Evolutionary conservation across 1,140 invertebrate species (phyloP), one percentile per base, ranked within the genome.

Genomic region (Geopemphigus sp.): DNA sequence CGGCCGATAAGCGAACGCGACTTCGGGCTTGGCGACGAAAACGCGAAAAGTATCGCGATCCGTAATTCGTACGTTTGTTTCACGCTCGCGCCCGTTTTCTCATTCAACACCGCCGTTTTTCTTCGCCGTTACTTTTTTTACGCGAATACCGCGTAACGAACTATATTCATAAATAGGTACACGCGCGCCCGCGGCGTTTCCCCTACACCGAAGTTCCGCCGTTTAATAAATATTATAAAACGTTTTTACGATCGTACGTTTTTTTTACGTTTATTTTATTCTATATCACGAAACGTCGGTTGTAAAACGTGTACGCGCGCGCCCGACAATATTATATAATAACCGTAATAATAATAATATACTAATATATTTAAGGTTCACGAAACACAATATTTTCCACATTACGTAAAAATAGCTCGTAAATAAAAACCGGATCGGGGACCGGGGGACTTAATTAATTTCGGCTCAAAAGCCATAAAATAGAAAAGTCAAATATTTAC

Each of bases 241-340:
- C 29, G 10, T n/a, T 72, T 72, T 72, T 72, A 72, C 24, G 68
- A 72, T 26, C 66, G 17, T 50, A 68, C 10, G 29, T 29, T 72
- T 72, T 72, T 72, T 72, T 72, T 72, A 72, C 50, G 68, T 54
- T 54, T 54, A 54, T 72, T 72, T 54, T 14, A 72, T 70, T 53
- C 47, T 15, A 54, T 29, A 54, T 29, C 24, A 29, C 24, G 29
- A 70, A 70, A 15, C 14, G 19, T 32, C 19, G 68, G 68, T n/a
- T 26, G 47, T 54, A 54, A 72, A 72, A 72, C 14, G 29, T 29
- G 1, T 19, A 50, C 54, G 19, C 10, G 17, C 15, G 15, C 14
- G 47, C 29, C 11, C 1, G 10, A 29, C 32, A 39, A 39, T 8
- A 39, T 39, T 4, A 39, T 39, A 39, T 8, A 39, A 22, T 56